Evolutionary conservation across 2,888 invertebrate species (phyloP).

Genomic region (Polydesmus complanatus): DNA sequence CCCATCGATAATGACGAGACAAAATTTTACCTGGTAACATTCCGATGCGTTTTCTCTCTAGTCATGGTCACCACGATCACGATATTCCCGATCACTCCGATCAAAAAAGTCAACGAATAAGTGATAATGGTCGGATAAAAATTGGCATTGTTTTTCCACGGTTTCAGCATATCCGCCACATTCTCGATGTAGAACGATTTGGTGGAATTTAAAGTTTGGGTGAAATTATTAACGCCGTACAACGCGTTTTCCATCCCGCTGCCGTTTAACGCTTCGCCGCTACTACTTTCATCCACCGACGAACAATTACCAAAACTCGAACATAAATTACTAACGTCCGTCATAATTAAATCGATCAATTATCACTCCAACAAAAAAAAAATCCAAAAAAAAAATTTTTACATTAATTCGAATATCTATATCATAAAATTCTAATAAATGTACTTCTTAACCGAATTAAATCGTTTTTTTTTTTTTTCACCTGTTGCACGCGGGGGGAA

Average conservation of each 20-base stretch:
- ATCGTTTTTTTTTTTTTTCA: too few species aligned
- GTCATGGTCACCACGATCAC: constrained; percentile 23
- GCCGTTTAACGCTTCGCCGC: neutral
- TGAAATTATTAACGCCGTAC: neutral
- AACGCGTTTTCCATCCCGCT: neutral
- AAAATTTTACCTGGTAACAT: constrained; percentile 18
- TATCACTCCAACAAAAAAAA: too few species aligned
- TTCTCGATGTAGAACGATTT: neutral
- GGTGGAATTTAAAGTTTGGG: too few species aligned
- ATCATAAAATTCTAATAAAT: too few species aligned
- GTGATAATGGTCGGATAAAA: constrained; percentile 23
- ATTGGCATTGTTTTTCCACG: constrained; percentile 20
- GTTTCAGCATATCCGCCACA: constrained; percentile 22
- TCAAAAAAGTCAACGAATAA: constrained; percentile 22
- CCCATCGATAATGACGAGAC: too few species aligned
- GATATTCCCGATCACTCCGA: constrained; percentile 23
- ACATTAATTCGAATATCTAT: too few species aligned
- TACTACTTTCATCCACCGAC: neutral
- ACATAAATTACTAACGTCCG: too few species aligned
- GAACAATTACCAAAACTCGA: too few species aligned
- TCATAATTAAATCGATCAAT: too few species aligned
- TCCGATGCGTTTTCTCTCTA: constrained; percentile 16
- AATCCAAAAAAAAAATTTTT: too few species aligned
- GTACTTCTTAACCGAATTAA: too few species aligned
- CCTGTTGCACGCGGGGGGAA: too few species aligned